phyloP scores from a whole-genome alignment of 2,888 invertebrate genomes.

The Tiliacea aurago region DNA sequence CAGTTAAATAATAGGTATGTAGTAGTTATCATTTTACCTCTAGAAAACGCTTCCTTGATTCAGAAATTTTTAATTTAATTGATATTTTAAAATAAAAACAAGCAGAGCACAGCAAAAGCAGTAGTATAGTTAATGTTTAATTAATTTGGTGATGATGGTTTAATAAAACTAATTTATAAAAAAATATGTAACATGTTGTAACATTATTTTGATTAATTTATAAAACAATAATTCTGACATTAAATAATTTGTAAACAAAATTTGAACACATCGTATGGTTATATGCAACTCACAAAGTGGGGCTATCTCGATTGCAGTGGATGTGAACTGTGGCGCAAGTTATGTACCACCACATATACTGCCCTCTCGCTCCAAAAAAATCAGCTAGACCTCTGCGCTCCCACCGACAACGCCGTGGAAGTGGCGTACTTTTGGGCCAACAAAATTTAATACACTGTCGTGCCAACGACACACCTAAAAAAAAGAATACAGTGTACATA shows the following conservation, averaged over 20 bases:
- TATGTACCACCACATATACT: background rate
- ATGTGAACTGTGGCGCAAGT: background rate
- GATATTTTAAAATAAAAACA: background rate
- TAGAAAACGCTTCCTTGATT: conserved; percentile 87
- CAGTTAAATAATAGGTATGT: background rate
- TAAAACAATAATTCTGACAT: background rate
- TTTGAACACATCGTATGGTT: background rate
- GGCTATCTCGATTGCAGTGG: background rate
- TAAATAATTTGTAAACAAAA: background rate
- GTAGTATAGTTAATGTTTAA: background rate
- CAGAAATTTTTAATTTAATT: conserved; percentile 71
- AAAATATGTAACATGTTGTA: background rate
- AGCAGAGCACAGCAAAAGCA: background rate
- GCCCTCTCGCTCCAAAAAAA: background rate
- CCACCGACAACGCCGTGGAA: background rate
- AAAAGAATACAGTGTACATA: background rate
- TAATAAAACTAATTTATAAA: background rate
- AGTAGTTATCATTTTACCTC: conserved; percentile 70
- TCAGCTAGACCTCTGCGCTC: background rate
- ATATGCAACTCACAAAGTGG: background rate
- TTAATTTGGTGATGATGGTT: background rate
- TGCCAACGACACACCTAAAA: background rate
- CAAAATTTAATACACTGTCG: background rate
- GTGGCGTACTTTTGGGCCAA: background rate
- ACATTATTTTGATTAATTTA: background rate